Conservation (phyloP, 2,888 invertebrate species). For the Syrphus vitripennis region DNA sequence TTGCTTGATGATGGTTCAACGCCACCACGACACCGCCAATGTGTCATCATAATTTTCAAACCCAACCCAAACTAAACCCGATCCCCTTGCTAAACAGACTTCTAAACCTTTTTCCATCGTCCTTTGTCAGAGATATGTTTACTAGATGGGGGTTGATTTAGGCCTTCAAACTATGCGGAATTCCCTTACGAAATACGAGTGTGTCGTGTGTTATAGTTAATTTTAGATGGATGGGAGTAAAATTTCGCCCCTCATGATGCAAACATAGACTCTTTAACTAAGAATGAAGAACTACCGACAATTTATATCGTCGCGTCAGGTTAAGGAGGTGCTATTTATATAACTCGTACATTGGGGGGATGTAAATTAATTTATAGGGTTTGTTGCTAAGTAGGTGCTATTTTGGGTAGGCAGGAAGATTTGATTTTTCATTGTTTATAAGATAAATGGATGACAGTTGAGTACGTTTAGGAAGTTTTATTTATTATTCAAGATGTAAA, state of each 20-base stretch:
- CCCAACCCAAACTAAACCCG: neutral
- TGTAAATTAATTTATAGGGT: slow-evolving; percentile 67
- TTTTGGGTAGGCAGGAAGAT: slow-evolving; percentile 47
- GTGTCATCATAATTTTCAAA: slow-evolving; percentile 67
- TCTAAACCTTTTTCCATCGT: slow-evolving; percentile 7
- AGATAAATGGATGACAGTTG: slow-evolving; percentile 36
- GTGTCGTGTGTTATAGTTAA: slow-evolving; percentile 1
- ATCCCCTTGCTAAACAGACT: neutral
- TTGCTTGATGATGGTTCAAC: slow-evolving; percentile 63
- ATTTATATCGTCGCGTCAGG: slow-evolving; percentile 41
- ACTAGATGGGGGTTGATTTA: slow-evolving; percentile 2
- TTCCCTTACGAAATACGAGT: slow-evolving; percentile 18
- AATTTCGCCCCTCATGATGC: neutral
- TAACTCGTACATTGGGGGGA: neutral
- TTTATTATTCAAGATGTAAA: slow-evolving; percentile 48
- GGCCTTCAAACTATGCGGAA: slow-evolving; percentile 28
- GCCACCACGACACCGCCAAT: slow-evolving; percentile 57
- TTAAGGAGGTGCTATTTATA: neutral
- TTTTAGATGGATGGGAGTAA: slow-evolving; percentile 11
- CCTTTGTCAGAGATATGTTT: neutral
- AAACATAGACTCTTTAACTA: slow-evolving; percentile 25
- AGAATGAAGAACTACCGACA: slow-evolving; percentile 33
- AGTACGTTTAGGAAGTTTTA: slow-evolving; percentile 46
- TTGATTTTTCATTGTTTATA: slow-evolving; percentile 49
- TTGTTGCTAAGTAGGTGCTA: slow-evolving; percentile 68